A percentile compares a stretch with the other conserved stretches of the same genome.
phyloP scores from a whole-genome alignment of 2,113 vertebrate genomes.

The Forbesichthys papilliferus region DNA sequence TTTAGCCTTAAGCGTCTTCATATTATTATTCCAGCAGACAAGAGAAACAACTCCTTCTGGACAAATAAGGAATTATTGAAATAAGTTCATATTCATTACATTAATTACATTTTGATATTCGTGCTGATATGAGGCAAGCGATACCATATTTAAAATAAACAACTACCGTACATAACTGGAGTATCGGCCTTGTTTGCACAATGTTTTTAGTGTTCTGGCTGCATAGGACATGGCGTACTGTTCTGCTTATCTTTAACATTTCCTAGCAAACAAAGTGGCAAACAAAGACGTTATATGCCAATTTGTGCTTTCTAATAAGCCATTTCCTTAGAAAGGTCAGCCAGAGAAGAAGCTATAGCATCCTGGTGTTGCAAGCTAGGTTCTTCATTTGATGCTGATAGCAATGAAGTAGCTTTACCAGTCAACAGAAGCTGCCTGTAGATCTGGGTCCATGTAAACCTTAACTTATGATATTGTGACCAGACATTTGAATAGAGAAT shows the following conservation, averaged over 20 bases:
- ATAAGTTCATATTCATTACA: slow-evolving; percentile 33
- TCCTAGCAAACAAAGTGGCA: too few species aligned
- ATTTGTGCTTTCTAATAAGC: too few species aligned
- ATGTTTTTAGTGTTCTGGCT: background rate
- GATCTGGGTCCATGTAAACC: too few species aligned
- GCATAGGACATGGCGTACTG: background rate
- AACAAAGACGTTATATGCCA: too few species aligned
- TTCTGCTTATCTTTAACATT: background rate
- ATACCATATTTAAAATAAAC: background rate
- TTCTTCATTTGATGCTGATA: too few species aligned
- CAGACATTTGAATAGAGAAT: too few species aligned
- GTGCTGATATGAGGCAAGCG: slow-evolving; percentile 8
- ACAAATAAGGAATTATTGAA: slow-evolving; percentile 34
- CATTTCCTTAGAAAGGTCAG: too few species aligned
- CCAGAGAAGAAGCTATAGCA: too few species aligned
- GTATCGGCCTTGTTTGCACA: background rate
- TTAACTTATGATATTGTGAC: too few species aligned
- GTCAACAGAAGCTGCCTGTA: too few species aligned
- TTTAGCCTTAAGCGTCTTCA: slow-evolving; percentile 47
- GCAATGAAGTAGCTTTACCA: too few species aligned
- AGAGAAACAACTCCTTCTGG: slow-evolving; percentile 27
- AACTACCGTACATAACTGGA: background rate
- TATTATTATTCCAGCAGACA: slow-evolving; percentile 40
- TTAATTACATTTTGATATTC: slow-evolving; percentile 3
- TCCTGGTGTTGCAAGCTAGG: too few species aligned